Base-by-base conservation (phyloP, 1,140 invertebrate genomes). In the Musca domestica region DNA sequence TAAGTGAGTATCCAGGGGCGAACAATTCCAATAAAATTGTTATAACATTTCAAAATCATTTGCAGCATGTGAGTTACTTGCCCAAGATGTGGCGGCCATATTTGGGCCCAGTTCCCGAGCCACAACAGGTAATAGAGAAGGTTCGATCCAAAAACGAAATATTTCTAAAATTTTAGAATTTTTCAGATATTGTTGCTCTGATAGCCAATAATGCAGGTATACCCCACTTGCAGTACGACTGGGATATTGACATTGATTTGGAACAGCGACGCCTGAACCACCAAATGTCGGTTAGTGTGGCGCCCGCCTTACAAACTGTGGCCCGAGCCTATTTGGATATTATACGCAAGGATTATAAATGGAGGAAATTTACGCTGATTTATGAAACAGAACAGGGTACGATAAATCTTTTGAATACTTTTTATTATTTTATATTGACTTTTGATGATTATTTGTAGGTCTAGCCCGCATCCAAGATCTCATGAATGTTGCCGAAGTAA, bases 401-500 rank as follows among this genome's bases (percentile, higher is more conserved):
- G 34, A 9, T 7, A 15, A 34, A 25, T 23, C n/a, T 58, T 41
- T 41, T 25, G n/a, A n/a, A n/a, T n/a, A n/a, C n/a, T n/a, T n/a
- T 63, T 67, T 15, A 12, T 58, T 27, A 15, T 64, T n/a, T n/a
- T 41, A 6, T 12, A 27, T 47, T 49, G 17, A 19, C 6, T 20
- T 19, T 27, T 46, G 23, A 17, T 47, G 14, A 15, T 20, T 22
- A n/a, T 22, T 64, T 61, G 10, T 19, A 87, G 90, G 91, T 75
- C 83, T 98, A 14, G 87, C 93, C 19, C 86, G 92, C 27, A 83
- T 96, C 2, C 92, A 95, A 81, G 91, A 92, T 74, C 86, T 95
- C 3, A 83, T 98, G 19, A 91, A 93, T 76, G 84, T 88, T 68
- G 84, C 89, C 71, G 81, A 85, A 69, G 79, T 86, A 20, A 78